Evolutionary conservation across 1,140 invertebrate species (phyloP), one percentile per base, ranked within the genome.

Genomic region (Cydia fagiglandana): DNA sequence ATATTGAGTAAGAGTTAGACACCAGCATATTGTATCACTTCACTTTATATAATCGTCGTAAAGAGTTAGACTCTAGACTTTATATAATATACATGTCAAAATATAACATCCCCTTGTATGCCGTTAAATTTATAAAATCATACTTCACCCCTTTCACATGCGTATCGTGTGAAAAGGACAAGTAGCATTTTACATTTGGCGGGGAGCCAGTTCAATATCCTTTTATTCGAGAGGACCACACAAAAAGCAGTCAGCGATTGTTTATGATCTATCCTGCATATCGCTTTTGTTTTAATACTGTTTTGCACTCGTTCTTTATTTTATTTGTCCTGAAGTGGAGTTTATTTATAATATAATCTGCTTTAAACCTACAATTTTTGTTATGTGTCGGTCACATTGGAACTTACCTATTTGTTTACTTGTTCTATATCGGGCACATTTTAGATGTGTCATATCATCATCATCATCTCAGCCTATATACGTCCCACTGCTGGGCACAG

Each of bases 181-280:
- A 17, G 30, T 7, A 70, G 34, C 17, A 38, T 34, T 70, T 38
- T 15, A 66, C 4, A 66, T 24, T 70, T 70, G 66, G 66, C 66
- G n/a, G 24, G 4, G n/a, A 2, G 66, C 66, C 66, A 70, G 66
- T 38, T 38, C 30, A 38, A 34, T 17, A 70, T 70, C 66, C 66
- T 70, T 70, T 70, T 70, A 41, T 70, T 41, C 30, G 66, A 38
- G n/a, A 38, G 28, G 66, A 38, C 66, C 34, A 41, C 66, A 41
- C 66, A 70, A 70, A 70, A 70, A 41, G 66, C 17, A 66, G 64
- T 70, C 17, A 70, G 30, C 7, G 66, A 17, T 70, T 70, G 66
- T 70, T 70, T 70, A 70, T 70, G 66, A 70, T 70, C 34, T 20
- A 34, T 70, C 30, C 30, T 70, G 30, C 28, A 15, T 41, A 41